A percentile compares a stretch with the other conserved stretches of the same genome.
These are phyloP conservation scores for Xenus cinereus DNA, from an alignment of 2,113 vertebrate genomes.

Conservation along the genomic window DNA sequence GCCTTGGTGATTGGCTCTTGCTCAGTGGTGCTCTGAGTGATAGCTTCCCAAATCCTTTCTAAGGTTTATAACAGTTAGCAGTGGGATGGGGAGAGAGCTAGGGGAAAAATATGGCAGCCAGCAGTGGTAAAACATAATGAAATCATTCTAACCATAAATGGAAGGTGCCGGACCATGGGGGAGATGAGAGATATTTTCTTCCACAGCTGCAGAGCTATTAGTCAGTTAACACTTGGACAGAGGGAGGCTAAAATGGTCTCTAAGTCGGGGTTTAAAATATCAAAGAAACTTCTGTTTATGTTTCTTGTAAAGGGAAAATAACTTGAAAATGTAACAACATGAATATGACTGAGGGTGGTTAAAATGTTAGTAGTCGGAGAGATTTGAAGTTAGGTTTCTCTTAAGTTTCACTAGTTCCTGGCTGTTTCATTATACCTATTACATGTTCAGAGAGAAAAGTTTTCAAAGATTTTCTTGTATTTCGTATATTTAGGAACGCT, in stretches of 20 bases:
- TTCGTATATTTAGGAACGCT: not conserved
- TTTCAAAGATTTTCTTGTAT: not conserved
- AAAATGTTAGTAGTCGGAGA: not conserved
- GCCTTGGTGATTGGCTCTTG: slow-evolving; percentile 18
- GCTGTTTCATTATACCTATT: not conserved
- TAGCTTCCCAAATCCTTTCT: slow-evolving; percentile 49
- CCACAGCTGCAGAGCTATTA: slow-evolving; percentile 56
- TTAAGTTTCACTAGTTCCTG: not conserved
- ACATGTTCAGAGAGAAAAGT: not conserved
- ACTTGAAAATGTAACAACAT: slow-evolving; percentile 8
- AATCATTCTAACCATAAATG: slow-evolving; percentile 53
- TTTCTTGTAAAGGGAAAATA: slow-evolving; percentile 58
- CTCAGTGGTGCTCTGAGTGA: slow-evolving; percentile 21
- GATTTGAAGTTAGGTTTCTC: not conserved
- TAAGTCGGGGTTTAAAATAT: not conserved
- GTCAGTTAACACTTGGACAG: slow-evolving; percentile 52
- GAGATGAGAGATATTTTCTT: slow-evolving; percentile 65
- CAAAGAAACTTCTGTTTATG: slow-evolving; percentile 15
- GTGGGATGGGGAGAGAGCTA: not conserved
- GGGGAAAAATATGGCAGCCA: slow-evolving; percentile 25
- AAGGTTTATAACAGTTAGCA: slow-evolving; percentile 10
- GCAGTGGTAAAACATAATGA: slow-evolving; percentile 42
- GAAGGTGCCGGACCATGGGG: slow-evolving; percentile 45
- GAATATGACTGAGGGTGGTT: not conserved
- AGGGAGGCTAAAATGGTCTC: slow-evolving; percentile 22